phyloP scores from a whole-genome alignment of 2,888 invertebrate species.

The Venusia cambrica region DNA sequence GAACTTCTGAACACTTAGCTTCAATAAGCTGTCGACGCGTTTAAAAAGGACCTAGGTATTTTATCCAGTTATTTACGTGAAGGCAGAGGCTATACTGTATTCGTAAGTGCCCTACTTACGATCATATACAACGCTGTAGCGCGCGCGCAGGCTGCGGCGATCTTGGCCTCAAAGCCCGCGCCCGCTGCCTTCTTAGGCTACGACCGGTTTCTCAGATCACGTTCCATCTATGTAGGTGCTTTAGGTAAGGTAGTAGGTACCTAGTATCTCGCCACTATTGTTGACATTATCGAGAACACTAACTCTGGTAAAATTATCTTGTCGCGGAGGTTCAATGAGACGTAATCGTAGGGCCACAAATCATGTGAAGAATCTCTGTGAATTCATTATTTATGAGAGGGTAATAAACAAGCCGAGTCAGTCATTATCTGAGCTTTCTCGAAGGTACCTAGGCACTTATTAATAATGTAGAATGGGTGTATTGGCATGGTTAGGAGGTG shows the following conservation, averaged over 20 bases:
- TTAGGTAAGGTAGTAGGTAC: too few species aligned
- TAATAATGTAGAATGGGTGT: slow-evolving; percentile 57
- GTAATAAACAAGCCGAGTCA: slow-evolving; percentile 46
- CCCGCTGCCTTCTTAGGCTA: slow-evolving; percentile 72
- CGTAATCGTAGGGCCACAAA: slow-evolving; percentile 35
- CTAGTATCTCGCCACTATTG: slow-evolving; percentile 53
- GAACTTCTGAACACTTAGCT: too few species aligned
- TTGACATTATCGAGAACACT: slow-evolving; percentile 37
- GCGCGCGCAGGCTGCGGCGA: slow-evolving; percentile 38
- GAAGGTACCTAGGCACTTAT: too few species aligned
- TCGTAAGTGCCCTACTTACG: too few species aligned
- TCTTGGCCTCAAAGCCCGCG: slow-evolving; percentile 69
- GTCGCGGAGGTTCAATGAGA: slow-evolving; percentile 31
- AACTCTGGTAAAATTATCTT: slow-evolving; percentile 28
- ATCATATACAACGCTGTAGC: too few species aligned
- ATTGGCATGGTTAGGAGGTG: slow-evolving; percentile 42
- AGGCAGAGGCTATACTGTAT: too few species aligned
- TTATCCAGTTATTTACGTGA: too few species aligned
- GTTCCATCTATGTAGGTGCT: slow-evolving; percentile 47
- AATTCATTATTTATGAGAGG: slow-evolving; percentile 39
- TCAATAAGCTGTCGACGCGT: too few species aligned
- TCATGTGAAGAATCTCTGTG: slow-evolving; percentile 33
- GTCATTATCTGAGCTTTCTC: slow-evolving; percentile 48
- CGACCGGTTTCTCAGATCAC: slow-evolving; percentile 68
- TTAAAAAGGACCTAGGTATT: too few species aligned